These are phyloP conservation scores for Ascidia mentula DNA, from an alignment of 23 tunicate species.

Conservation along the genomic window DNA sequence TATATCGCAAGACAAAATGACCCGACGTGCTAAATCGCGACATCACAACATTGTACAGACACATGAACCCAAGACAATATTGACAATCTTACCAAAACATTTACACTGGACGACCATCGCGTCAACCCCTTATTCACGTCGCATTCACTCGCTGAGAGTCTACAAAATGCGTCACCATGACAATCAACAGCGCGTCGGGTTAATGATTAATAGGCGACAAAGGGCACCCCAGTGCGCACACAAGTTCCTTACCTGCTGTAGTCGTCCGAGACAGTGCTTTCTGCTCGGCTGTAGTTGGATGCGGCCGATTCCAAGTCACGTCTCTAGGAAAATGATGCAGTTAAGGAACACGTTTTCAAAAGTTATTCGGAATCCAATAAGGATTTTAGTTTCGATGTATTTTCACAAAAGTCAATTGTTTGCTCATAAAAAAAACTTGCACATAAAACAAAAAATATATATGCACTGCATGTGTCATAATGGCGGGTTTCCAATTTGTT, in stretches of 20 bases:
- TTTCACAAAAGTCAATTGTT: no score
- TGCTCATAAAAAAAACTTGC: no score
- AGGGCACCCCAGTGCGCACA: no score
- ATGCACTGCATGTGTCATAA: no score
- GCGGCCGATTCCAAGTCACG: slow-evolving; percentile 1
- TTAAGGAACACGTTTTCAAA: background rate
- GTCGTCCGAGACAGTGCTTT: background rate
- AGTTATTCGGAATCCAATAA: background rate
- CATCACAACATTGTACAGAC: no score
- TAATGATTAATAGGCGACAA: slow-evolving; percentile 3
- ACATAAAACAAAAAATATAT: no score
- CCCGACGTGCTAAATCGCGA: no score
- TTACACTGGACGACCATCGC: background rate
- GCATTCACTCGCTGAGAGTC: background rate
- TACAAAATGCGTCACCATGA: background rate
- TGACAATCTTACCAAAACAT: slow-evolving; percentile 9
- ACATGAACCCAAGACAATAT: no score
- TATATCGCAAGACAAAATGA: no score
- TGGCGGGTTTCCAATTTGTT: no score
- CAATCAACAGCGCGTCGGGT: background rate
- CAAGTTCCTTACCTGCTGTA: slow-evolving; percentile 8
- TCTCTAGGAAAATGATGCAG: no score
- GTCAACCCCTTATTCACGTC: background rate
- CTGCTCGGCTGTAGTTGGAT: slow-evolving; percentile 1
- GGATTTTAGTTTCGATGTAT: no score